Percentiles rank a stretch among this genome's conserved stretches.
Conservation (phyloP, 2,113 vertebrate genomes). For the Pachycephala philippinensis region DNA sequence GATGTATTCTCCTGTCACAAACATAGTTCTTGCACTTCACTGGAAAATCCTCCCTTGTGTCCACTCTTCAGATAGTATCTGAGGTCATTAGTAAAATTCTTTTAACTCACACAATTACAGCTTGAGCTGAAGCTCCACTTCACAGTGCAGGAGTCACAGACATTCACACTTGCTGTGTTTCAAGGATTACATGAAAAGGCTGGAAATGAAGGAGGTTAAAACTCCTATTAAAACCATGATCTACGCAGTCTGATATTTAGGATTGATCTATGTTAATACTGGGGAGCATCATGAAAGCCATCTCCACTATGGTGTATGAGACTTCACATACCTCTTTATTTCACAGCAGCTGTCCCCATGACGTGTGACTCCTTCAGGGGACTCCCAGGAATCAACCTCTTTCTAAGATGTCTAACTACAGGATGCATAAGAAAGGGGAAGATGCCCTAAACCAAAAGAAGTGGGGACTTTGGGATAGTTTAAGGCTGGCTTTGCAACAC, state of each 20-base stretch:
- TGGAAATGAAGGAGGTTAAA: not conserved
- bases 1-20: not conserved
- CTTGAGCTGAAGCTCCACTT: not conserved
- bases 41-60: not conserved
- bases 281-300: not conserved
- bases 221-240: not conserved
- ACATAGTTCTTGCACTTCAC: not conserved
- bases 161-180: not conserved
- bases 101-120: not conserved
- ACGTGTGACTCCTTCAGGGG: not conserved
- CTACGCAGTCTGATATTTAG: not conserved
- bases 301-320: rapidly evolving
- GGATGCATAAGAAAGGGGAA: not conserved
- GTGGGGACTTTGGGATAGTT: not conserved
- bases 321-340: not conserved
- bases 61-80: not conserved
- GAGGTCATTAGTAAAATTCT: not conserved
- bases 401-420: not conserved
- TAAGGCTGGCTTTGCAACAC: not conserved
- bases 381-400: not conserved
- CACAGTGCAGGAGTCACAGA: not conserved
- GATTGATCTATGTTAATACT: not conserved
- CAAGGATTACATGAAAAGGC: not conserved
- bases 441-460: not conserved
- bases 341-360: not conserved